Conservation (phyloP, 2,113 vertebrate species). For the Heliornis fulica region DNA sequence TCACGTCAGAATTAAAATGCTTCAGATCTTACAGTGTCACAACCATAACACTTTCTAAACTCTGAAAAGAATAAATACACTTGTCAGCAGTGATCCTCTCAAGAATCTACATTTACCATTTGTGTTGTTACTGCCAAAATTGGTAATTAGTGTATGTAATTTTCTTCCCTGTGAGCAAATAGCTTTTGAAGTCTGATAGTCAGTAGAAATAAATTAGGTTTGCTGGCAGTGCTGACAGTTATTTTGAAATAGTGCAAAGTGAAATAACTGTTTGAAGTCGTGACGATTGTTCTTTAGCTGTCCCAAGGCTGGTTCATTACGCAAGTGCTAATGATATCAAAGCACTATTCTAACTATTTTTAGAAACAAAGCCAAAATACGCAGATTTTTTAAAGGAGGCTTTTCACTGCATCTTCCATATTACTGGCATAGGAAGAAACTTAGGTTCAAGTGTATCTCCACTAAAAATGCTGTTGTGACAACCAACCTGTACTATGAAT, state of each 20-base stretch:
- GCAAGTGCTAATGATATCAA: not conserved
- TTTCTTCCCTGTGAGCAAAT: conserved; percentile 8
- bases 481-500: not conserved
- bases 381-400: not conserved
- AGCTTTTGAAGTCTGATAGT: conserved; percentile 9
- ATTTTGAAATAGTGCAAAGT: not conserved
- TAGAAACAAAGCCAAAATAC: not conserved
- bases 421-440: not conserved
- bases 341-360: not conserved
- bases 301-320: not conserved
- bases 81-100: not conserved
- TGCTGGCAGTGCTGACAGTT: not conserved
- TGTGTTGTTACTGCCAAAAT: not conserved
- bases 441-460: not conserved
- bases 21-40: not conserved
- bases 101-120: not conserved
- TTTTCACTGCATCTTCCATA: not conserved
- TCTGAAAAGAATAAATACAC: not conserved
- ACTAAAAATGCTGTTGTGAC: not conserved
- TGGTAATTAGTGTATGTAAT: not conserved
- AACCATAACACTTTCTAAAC: not conserved
- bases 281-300: not conserved
- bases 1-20: not conserved
- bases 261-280: conserved; percentile 5
- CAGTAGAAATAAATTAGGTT: conserved; percentile 22